phyloP scores from a whole-genome alignment of 2,888 invertebrate genomes.

The Meandrusa payeni region DNA sequence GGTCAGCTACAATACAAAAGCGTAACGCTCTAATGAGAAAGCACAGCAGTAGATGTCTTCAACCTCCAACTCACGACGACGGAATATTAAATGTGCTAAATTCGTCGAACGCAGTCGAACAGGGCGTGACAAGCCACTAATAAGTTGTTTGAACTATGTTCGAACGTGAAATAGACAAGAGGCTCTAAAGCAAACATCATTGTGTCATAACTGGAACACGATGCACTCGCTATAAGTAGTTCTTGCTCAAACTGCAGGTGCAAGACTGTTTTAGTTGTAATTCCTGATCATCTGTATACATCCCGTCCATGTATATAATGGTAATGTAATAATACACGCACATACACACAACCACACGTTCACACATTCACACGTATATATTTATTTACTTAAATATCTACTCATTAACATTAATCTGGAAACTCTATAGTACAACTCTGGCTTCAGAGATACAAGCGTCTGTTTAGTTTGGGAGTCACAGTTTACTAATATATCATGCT shows the following conservation, averaged over 20 bases:
- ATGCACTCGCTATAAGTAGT: slow-evolving; percentile 2
- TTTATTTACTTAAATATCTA: too few relatives aligned
- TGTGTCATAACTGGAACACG: slow-evolving; percentile 11
- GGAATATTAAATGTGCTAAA: slow-evolving; percentile 66
- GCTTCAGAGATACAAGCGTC: too few relatives aligned
- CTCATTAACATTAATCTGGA: too few relatives aligned
- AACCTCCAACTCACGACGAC: slow-evolving; percentile 59
- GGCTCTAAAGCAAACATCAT: slow-evolving; percentile 25
- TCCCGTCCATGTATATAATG: too few relatives aligned
- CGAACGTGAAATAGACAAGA: slow-evolving; percentile 25
- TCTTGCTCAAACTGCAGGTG: slow-evolving; percentile 6
- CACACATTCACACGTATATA: too few relatives aligned
- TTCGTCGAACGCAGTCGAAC: slow-evolving; percentile 60
- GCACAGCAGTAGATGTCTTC: slow-evolving; percentile 63
- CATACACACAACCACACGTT: too few relatives aligned
- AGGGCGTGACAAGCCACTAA: slow-evolving; percentile 61
- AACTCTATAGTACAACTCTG: too few relatives aligned
- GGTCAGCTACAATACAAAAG: slow-evolving; percentile 41
- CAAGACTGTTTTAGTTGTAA: too few relatives aligned
- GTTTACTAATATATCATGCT: too few relatives aligned
- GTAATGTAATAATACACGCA: too few relatives aligned
- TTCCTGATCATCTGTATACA: too few relatives aligned
- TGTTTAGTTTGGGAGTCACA: too few relatives aligned
- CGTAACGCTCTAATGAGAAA: slow-evolving; percentile 72
- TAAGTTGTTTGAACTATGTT: slow-evolving; percentile 55